Evolutionary conservation across 2,113 vertebrate species (phyloP), one percentile per base, ranked within the genome.

Genomic region (Sclerurus mexicanus): DNA sequence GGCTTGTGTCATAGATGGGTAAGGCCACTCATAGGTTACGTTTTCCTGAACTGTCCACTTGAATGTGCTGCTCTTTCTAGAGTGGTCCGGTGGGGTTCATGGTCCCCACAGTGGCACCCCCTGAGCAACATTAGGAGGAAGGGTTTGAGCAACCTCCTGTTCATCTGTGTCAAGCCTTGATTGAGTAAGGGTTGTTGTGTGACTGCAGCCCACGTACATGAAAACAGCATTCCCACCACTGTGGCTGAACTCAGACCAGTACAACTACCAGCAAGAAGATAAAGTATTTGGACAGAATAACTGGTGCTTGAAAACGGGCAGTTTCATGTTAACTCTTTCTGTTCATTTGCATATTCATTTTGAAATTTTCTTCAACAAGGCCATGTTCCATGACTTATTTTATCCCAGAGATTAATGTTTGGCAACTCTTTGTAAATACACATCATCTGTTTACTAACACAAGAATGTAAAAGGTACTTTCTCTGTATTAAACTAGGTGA

Each of bases 371-470:
- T 91, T 87, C 28, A 87, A 13, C 21, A 55, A 35, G 8, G 4
- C 59, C 66, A 4, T 76, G 62, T 91, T 91, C 71, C 27, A 28
- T 93, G 19, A 83, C 39, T 58, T 87, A 22, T 24, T 90, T 95
- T 87, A 74, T 79, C 64, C 35, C 35, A 42, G 55, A 90, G 71
- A 76, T 91, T 40, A 85, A 76, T 74, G 59, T 83, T 91, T 80
- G 67, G 67, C 62, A 93, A 74, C 49, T 90, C 28, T 68, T 86
- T 62, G 47, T 58, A 91, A 76, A 83, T 52, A 52, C 24, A 21
- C 39, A 73, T 94, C 31, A 68, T 87, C 46, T 73, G 39, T 93
- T 94, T 95, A 73, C 78, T 87, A 83, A 76, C 39, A 77, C 33
- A 42, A 76, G 49, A 56, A 63, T 64, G 28, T 50, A 62, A 91